These are phyloP conservation scores for Rhea pennata DNA, from an alignment of 2,113 vertebrate genomes.

Conservation along the genomic window DNA sequence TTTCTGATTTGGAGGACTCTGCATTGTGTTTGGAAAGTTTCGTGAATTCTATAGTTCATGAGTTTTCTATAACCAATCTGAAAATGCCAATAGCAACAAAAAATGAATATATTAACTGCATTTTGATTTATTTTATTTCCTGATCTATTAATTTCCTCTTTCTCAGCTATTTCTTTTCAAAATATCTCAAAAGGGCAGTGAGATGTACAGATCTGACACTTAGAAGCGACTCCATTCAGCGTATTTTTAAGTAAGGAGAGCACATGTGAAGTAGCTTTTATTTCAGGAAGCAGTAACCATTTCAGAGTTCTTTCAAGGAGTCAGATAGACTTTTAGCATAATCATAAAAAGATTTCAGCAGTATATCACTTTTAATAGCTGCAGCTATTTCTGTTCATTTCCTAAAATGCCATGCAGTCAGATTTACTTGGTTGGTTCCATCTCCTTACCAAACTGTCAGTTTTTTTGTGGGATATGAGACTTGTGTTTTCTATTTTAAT, in stretches of 20 bases:
- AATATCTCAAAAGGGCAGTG: not conserved
- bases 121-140: constrained; percentile 38
- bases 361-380: constrained; percentile 38
- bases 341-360: constrained; percentile 44
- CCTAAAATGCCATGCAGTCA: constrained; percentile 54
- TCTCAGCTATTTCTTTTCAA: not conserved
- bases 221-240: not conserved
- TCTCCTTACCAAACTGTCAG: constrained; percentile 58
- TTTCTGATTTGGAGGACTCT: not conserved
- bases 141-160: constrained; percentile 12
- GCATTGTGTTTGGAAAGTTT: not conserved
- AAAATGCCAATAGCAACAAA: not conserved
- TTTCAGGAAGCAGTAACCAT: constrained; percentile 23
- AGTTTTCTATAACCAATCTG: not conserved
- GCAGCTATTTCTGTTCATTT: constrained; percentile 63
- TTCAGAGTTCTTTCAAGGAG: constrained; percentile 13
- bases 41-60: not conserved
- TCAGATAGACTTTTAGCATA: constrained; percentile 11
- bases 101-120: not conserved
- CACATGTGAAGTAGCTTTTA: constrained; percentile 4
- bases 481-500: constrained; percentile 80
- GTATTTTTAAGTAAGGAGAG: not conserved
- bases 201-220: not conserved
- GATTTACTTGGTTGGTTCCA: constrained; percentile 41
- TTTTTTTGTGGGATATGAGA: constrained; percentile 64